These are phyloP conservation scores for Nibea albiflora DNA, from an alignment of 2,113 vertebrate genomes.

Conservation along the genomic window DNA sequence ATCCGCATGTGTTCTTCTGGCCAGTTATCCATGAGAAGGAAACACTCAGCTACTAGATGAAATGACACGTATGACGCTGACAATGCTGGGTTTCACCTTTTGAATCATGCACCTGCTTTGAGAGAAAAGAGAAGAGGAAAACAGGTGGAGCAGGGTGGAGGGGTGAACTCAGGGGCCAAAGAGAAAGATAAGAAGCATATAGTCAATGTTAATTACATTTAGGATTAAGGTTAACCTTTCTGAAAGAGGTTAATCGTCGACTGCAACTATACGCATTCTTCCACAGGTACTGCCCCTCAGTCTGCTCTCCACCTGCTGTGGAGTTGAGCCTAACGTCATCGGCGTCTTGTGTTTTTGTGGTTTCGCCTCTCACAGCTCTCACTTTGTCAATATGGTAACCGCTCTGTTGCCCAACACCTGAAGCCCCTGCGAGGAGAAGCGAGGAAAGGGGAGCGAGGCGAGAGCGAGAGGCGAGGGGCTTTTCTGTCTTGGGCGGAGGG, in stretches of 20 bases:
- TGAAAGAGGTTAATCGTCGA: constrained; percentile 50
- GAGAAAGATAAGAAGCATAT: constrained; percentile 57
- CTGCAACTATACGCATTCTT: constrained; percentile 30
- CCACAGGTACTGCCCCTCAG: neutral
- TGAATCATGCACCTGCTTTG: constrained; percentile 16
- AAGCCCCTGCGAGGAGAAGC: neutral
- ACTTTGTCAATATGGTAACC: constrained; percentile 19
- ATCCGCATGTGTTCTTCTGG: neutral
- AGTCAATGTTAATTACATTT: constrained; percentile 25
- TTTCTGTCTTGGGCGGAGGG: constrained; percentile 57
- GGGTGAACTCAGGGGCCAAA: constrained; percentile 11
- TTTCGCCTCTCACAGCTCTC: constrained; percentile 30
- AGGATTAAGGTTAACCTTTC: constrained; percentile 53
- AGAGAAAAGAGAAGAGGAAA: constrained; percentile 10
- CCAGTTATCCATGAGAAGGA: neutral
- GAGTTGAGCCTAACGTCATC: neutral
- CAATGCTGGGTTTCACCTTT: constrained; percentile 13
- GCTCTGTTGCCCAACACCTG: constrained; percentile 54
- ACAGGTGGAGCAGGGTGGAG: neutral
- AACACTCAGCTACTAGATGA: neutral
- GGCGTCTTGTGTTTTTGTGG: neutral
- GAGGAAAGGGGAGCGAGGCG: constrained; percentile 29
- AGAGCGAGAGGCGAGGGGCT: constrained; percentile 41
- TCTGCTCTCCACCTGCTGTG: neutral
- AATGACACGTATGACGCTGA: neutral